Base-by-base conservation (phyloP, 2,888 invertebrate genomes). In the Eurytoma adleriae region DNA sequence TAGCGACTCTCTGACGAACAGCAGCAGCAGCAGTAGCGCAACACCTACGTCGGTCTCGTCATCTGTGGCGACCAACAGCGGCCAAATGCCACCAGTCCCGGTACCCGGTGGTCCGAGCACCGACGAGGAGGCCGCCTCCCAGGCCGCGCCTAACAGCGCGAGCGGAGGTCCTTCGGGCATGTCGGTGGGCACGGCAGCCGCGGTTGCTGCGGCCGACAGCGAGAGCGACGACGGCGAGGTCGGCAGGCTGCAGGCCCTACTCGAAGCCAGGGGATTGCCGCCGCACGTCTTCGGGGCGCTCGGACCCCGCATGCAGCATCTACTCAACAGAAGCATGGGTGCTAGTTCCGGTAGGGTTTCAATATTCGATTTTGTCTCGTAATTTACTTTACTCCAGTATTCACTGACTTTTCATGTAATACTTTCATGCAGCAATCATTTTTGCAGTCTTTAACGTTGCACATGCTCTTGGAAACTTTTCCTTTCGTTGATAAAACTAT, bases 201-300 rank as follows among this genome's bases (percentile, higher is more conserved):
- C 67, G 2, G 91, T 90, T 56, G 91, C 91, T 13, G 92, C 93
- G 14, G 92, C 92, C 16, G 95, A 95, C 86, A 95, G 94, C 50
- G 95, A 96, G 88, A 95, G 95, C 85, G 98, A 98, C 91, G 98
- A 98, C 90, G 96, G 96, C 86, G 98, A 99, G 92, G 98, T 99
- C 89, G 98, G 98, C 57, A 94, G 98, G 69, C 93, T 99, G 79
- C 98, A 99, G 91, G 98, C 98, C 30, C 92, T 99, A 86, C 93
- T 99, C 73, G 99, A 99, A 92, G 97, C 98, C 16, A 93, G 98
- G 84, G 99, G 99, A 40, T 91, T 99, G 85, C 98, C 99, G n/a
- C 98, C 98, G 16, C 98, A 99, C 90, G 93, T 99, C 82, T 97
- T 99, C 87, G 98, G 98, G 54, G 98, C 98, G 1, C 93, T 99